These are phyloP conservation scores for Drosophila demipolita DNA, from an alignment of 2,888 invertebrate species.

Conservation along the genomic window DNA sequence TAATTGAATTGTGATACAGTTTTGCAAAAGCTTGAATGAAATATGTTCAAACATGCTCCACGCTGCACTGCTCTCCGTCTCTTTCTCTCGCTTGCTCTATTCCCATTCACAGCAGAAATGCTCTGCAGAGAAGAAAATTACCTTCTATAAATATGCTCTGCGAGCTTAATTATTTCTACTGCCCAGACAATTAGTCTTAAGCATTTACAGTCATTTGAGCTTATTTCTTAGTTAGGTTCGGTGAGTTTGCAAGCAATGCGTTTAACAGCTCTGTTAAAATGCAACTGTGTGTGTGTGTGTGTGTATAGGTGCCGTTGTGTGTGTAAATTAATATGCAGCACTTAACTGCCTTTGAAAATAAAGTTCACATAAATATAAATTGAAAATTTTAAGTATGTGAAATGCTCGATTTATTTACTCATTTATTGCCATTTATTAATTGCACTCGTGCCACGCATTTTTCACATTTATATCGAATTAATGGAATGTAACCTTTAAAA, in stretches of 20 bases:
- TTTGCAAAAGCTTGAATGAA: slow-evolving; percentile 10
- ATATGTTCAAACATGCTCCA: not conserved
- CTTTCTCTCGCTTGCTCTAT: not conserved
- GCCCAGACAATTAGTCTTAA: slow-evolving; percentile 8
- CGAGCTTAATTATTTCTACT: not conserved
- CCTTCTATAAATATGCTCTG: not conserved
- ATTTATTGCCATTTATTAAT: not conserved
- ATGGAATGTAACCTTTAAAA: not conserved
- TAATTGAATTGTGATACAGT: slow-evolving; percentile 50
- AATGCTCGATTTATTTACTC: not conserved
- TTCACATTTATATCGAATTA: not conserved
- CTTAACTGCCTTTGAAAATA: not conserved
- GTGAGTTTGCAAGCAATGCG: slow-evolving; percentile 11
- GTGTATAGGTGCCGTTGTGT: no score
- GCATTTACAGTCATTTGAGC: slow-evolving; percentile 17
- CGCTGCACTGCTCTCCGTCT: not conserved
- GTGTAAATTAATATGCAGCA: not conserved
- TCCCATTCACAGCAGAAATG: not conserved
- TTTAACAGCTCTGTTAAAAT: not conserved
- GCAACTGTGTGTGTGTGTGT: not conserved
- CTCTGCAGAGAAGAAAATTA: not conserved
- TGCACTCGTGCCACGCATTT: not conserved
- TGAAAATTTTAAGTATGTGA: not conserved
- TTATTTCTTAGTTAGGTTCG: slow-evolving; percentile 6
- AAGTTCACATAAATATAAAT: not conserved